phyloP scores from a whole-genome alignment of 1,140 invertebrate species.

The Trialeurodes vaporariorum region DNA sequence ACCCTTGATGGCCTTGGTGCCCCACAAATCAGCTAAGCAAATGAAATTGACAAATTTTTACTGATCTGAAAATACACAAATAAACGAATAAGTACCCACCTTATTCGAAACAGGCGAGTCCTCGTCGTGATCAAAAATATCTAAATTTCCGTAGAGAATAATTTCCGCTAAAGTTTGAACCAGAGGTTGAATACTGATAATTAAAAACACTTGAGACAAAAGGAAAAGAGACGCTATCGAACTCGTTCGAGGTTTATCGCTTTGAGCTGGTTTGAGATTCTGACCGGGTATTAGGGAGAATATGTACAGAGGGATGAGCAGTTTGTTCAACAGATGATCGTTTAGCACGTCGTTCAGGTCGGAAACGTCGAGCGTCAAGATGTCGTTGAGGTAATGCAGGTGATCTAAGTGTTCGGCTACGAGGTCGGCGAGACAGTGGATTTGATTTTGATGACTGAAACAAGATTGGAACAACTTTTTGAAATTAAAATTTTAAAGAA shows the following conservation, averaged over 20 bases:
- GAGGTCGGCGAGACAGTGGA: slow-evolving; percentile 71
- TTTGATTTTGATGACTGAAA: slow-evolving; percentile 78
- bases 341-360: slow-evolving; percentile 92
- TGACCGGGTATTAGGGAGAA: slow-evolving; percentile 59
- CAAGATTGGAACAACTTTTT: no score
- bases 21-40: background rate
- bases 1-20: background rate
- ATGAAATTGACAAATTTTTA: slow-evolving; percentile 6
- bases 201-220: slow-evolving; percentile 91
- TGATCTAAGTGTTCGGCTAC: slow-evolving; percentile 97
- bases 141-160: slow-evolving; percentile 51
- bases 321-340: slow-evolving; percentile 84
- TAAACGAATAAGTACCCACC: slow-evolving; percentile 33
- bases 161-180: slow-evolving; percentile 80
- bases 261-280: slow-evolving; percentile 29
- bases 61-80: background rate
- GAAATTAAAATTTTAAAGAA: no score
- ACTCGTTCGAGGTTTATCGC: slow-evolving; percentile 38
- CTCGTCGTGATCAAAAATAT: background rate
- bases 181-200: slow-evolving; percentile 76
- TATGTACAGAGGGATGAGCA: slow-evolving; percentile 89
- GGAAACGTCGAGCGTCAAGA: slow-evolving; percentile 80
- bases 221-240: slow-evolving; percentile 75
- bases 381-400: slow-evolving; percentile 96
- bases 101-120: slow-evolving; percentile 40